phyloP scores from a whole-genome alignment of 92 coral and sea anemone species.

The Pocillopora grandis region DNA sequence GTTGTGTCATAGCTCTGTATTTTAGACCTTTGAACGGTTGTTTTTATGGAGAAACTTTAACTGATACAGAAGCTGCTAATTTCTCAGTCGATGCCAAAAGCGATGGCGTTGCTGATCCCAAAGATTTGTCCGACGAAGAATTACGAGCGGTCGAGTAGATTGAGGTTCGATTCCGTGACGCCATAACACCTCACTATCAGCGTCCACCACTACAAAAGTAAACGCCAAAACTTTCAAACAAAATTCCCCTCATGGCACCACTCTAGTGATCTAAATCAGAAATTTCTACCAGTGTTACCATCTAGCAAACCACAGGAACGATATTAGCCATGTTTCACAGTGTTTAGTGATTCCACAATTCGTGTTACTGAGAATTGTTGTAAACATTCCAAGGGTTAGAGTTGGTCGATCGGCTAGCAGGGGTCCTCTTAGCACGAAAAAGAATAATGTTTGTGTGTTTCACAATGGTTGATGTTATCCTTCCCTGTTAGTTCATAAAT shows the following conservation, averaged over 20 bases:
- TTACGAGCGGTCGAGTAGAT: too few relatives aligned
- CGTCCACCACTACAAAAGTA: conserved; percentile 27
- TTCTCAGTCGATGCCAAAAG: conserved; percentile 57
- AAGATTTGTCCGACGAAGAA: too few relatives aligned
- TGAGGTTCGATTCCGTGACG: background rate
- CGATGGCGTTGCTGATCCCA: conserved; percentile 8
- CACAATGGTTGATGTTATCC: too few relatives aligned
- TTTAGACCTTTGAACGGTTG: background rate
- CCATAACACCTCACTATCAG: conserved; percentile 12
- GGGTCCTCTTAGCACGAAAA: conserved; percentile 19
- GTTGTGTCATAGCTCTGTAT: background rate
- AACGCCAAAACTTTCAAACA: conserved; percentile 44
- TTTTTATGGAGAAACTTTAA: conserved; percentile 9
- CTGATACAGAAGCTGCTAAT: conserved; percentile 56
- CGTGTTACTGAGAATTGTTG: background rate
- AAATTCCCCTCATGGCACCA: too few relatives aligned
- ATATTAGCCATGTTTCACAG: background rate
- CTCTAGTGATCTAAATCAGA: background rate
- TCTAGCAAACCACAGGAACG: background rate
- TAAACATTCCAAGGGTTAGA: conserved; percentile 39
- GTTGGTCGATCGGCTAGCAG: conserved; percentile 10
- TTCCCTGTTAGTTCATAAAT: too few relatives aligned
- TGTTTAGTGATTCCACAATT: too few relatives aligned
- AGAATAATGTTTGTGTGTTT: background rate
- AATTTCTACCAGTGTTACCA: conserved; percentile 8